Conservation (phyloP, 2,113 vertebrate genomes). For the Malaclemys terrapin region DNA sequence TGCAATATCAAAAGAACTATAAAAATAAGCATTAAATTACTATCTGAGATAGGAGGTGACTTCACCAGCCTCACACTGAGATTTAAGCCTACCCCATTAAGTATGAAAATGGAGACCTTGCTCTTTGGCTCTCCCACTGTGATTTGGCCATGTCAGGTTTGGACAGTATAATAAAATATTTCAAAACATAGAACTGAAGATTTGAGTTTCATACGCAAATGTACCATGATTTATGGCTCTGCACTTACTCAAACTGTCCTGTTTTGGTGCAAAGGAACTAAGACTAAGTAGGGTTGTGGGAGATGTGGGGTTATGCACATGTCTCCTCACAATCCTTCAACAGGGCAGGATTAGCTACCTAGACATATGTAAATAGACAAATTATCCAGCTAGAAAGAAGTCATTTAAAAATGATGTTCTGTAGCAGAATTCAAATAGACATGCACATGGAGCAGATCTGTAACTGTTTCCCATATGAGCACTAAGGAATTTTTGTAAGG, state of each 20-base stretch:
- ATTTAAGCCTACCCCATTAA: constrained; percentile 21
- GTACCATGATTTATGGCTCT: not conserved
- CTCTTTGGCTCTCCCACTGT: not conserved
- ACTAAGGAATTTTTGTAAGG: not conserved
- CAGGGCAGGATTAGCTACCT: not conserved
- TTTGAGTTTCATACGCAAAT: not conserved
- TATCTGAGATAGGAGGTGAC: constrained; percentile 21
- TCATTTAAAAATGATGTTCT: not conserved
- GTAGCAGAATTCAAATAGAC: not conserved
- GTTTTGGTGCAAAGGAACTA: not conserved
- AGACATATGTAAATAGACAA: not conserved
- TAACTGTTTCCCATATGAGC: constrained; percentile 6
- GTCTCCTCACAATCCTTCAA: not conserved
- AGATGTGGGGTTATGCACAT: not conserved
- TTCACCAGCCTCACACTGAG: constrained; percentile 37
- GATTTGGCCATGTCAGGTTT: constrained; percentile 10
- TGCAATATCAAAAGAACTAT: not conserved
- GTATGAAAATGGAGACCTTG: constrained; percentile 9
- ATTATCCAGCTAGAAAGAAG: not conserved
- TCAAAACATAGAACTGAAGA: constrained; percentile 33
- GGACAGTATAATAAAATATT: constrained; percentile 20
- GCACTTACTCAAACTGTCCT: constrained; percentile 13
- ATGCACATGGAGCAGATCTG: not conserved
- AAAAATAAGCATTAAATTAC: not conserved
- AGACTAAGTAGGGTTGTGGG: not conserved